These are phyloP conservation scores for Nothura maculosa DNA, from an alignment of 2,797 vertebrate species.

Conservation along the genomic window DNA sequence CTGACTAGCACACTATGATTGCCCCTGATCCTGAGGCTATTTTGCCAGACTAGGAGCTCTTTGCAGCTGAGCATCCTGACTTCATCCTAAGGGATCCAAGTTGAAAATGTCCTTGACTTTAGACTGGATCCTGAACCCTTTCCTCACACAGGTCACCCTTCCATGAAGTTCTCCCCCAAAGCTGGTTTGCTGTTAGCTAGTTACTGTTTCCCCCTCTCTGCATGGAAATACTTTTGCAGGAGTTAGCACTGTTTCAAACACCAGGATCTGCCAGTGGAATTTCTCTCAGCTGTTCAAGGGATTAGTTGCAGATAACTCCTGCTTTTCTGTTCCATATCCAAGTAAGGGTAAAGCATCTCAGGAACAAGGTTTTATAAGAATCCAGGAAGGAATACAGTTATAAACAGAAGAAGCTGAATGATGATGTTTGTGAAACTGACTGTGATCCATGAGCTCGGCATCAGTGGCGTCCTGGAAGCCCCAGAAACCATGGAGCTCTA, in stretches of 20 bases:
- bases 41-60: neutral
- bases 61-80: neutral
- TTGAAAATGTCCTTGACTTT: neutral
- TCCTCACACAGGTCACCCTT: neutral
- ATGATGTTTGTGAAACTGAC: neutral
- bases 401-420: conserved; percentile 16
- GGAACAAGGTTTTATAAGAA: conserved; percentile 17
- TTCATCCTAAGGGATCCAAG: neutral
- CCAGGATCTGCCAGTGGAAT: conserved; percentile 3
- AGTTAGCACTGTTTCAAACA: neutral
- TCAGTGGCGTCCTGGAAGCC: neutral
- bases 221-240: neutral
- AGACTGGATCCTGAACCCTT: neutral
- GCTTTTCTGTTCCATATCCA: conserved; percentile 25
- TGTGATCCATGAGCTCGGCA: neutral
- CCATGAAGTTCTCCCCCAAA: neutral
- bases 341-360: conserved; percentile 42
- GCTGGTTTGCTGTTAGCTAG: neutral
- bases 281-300: conserved; percentile 1
- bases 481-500: neutral
- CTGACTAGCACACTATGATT: neutral
- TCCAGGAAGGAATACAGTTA: neutral
- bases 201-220: neutral
- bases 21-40: neutral
- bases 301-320: conserved; percentile 23